Base-by-base conservation (phyloP, 30 jellyfish, hydroid and myxozoan species). In the Turritopsis dohrnii region DNA sequence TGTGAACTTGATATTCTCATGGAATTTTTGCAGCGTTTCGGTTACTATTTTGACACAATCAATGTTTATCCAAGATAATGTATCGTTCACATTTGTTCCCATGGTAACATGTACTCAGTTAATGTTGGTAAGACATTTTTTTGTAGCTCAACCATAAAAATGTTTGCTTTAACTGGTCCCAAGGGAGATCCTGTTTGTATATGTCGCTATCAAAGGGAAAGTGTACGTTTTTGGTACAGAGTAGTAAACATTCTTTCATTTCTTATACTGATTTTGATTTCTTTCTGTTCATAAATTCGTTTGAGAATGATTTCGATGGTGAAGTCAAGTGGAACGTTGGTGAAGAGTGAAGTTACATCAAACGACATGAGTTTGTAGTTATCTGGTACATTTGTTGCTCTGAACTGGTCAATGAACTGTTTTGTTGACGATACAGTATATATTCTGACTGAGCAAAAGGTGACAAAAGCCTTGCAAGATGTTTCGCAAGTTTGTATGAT, bases 1-100 rank as follows among this genome's bases (percentile, higher is more conserved):
- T 25, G 86, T 79, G 84, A 79, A 79, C 22, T 79, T 79, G 7
- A 79, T 79, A 82, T 41, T 79, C 84, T 79, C 83, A 28, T 79
- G 86, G 82, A 31, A 79, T 20, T 28, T 53, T 17, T 54, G 21
- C 29, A 79, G 9, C n/a, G 22, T 23, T 30, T 31, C 22, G 13
- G 52, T 20, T 27, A 79, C 84, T 29, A 16, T 22, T n/a, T 79
- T 21, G 20, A 17, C 21, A n/a, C 72, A 18, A 27, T 29, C 30
- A 20, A 24, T 13, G 16, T 79, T 79, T 81, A 79, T 53, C 82
- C 82, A 79, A 21, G 83, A 54, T 16, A 79, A 21, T 16, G 86
- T 18, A 79, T 79, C 86, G 82, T 79, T 82, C 52, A 79, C 86
- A 28, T 79, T 52, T 82, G 41, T 53, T 53, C 24, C 86, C 84